Evolutionary conservation across 2,888 invertebrate species (phyloP).

Genomic region (Macaria notata): DNA sequence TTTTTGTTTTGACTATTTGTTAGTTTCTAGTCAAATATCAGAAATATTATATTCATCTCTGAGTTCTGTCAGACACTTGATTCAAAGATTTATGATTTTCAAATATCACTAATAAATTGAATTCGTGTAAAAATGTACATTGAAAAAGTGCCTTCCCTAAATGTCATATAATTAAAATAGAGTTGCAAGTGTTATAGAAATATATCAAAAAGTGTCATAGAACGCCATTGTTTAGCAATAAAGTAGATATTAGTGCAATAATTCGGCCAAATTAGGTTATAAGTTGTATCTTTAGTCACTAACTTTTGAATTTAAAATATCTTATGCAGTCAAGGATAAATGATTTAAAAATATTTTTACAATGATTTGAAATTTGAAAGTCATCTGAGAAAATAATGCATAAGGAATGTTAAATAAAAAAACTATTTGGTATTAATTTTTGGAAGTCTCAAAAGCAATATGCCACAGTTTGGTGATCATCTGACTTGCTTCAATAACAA

Average conservation of each 20-base stretch:
- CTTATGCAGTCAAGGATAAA: background rate
- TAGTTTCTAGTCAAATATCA: conserved; percentile 12
- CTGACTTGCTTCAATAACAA: conserved; percentile 22
- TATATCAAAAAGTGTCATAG: conserved; percentile 30
- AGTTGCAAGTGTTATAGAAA: background rate
- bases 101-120: too few species aligned
- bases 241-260: conserved; percentile 58
- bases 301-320: conserved; percentile 8
- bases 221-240: conserved; percentile 30
- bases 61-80: background rate
- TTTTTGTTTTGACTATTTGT: conserved; percentile 18
- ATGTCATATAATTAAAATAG: background rate
- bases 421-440: conserved; percentile 1
- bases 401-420: conserved; percentile 5
- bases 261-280: conserved; percentile 58
- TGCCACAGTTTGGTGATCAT: conserved; percentile 53
- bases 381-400: background rate
- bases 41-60: conserved; percentile 9
- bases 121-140: too few species aligned
- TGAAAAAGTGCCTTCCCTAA: too few species aligned
- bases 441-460: conserved; percentile 25
- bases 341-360: too few species aligned
- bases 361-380: too few species aligned
- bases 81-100: too few species aligned
- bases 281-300: conserved; percentile 22